phyloP scores from a whole-genome alignment of 2,113 vertebrate species.

The Pterocles orientalis region DNA sequence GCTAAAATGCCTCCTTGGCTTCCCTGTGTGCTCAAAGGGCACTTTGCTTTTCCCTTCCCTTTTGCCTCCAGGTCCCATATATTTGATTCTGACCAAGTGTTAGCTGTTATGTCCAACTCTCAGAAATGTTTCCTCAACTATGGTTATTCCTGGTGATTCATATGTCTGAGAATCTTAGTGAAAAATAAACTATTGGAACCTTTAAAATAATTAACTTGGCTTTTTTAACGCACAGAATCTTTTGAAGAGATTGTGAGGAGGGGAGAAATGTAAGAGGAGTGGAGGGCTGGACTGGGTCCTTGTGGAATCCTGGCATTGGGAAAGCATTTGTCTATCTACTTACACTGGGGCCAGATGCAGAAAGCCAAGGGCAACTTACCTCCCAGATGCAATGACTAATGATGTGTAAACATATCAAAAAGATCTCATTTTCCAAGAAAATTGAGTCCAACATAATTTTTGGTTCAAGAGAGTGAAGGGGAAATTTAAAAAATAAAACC shows the following conservation, averaged over 20 bases:
- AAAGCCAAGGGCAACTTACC: constrained; percentile 49
- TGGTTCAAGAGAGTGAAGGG: not conserved
- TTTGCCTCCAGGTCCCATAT: constrained; percentile 3
- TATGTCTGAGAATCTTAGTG: constrained; percentile 57
- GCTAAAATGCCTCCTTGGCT: not conserved
- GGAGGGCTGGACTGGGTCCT: not conserved
- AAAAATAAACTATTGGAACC: constrained; percentile 61
- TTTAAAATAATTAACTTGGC: constrained; percentile 60
- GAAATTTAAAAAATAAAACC: not conserved
- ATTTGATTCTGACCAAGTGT: constrained; percentile 42
- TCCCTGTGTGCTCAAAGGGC: not conserved
- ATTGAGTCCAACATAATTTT: not conserved
- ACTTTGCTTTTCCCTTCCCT: not conserved
- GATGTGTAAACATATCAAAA: constrained; percentile 23
- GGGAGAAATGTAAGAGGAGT: constrained; percentile 2
- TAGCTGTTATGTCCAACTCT: not conserved
- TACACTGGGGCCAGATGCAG: not conserved
- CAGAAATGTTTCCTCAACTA: constrained; percentile 47
- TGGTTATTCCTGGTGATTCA: constrained; percentile 57
- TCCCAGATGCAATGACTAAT: constrained; percentile 51
- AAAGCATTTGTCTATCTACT: constrained; percentile 23
- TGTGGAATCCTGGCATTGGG: constrained; percentile 19
- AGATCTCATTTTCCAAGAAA: not conserved
- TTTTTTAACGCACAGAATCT: constrained; percentile 4
- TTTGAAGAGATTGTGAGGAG: constrained; percentile 48